A percentile compares a stretch with the other conserved stretches of the same genome.
Evolutionary conservation across 2,113 vertebrate genomes (phyloP).

Genomic region (Tachysurus fulvidraco): DNA sequence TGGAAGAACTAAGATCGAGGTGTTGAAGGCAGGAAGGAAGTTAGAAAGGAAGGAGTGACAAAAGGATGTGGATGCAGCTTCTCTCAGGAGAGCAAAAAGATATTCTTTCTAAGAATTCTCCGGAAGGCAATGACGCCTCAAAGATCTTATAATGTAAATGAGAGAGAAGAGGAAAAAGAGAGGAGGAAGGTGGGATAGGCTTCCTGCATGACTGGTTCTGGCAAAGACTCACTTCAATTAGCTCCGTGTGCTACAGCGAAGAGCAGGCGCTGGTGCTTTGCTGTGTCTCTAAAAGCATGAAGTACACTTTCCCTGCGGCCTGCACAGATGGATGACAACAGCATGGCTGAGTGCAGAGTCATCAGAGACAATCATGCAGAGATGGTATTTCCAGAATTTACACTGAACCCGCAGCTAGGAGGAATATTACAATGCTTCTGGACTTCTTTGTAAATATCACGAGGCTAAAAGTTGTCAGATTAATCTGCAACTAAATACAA

Average conservation of each 20-base stretch:
- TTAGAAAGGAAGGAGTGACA: background rate
- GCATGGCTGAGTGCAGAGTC: conserved; percentile 34
- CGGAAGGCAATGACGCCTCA: conserved; percentile 21
- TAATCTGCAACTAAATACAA: background rate
- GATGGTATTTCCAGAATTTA: background rate
- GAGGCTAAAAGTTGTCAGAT: background rate
- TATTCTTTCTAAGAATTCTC: conserved; percentile 2
- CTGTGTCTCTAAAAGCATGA: conserved; percentile 50
- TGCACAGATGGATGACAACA: conserved; percentile 43
- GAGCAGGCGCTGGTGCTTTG: conserved; percentile 53
- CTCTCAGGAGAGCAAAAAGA: background rate
- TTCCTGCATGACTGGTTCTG: conserved; percentile 38
- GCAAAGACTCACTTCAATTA: conserved; percentile 58
- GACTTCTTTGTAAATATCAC: background rate
- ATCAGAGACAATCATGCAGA: conserved; percentile 33
- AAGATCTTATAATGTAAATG: conserved; percentile 27
- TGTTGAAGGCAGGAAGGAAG: background rate
- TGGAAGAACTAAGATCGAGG: background rate
- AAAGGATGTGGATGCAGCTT: background rate
- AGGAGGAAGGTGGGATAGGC: conserved; percentile 18
- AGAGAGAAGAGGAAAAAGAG: conserved; percentile 1
- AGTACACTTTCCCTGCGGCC: conserved; percentile 30
- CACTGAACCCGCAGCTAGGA: background rate
- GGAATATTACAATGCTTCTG: background rate
- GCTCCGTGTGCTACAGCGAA: conserved; percentile 49